These are phyloP conservation scores for Serripes groenlandicus DNA, from an alignment of 2,888 invertebrate species.

Conservation along the genomic window DNA sequence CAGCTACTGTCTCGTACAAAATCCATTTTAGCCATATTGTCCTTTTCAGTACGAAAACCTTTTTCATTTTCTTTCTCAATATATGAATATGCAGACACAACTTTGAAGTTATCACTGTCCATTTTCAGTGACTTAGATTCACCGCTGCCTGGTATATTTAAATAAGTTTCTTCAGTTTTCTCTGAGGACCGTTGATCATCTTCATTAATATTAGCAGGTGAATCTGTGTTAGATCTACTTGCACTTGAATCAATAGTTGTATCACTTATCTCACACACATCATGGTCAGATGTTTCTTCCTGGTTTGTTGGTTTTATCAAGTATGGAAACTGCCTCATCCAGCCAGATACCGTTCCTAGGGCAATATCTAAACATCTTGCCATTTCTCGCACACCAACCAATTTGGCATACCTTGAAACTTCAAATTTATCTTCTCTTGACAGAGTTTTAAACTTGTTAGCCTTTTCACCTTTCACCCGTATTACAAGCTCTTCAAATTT, in stretches of 20 bases:
- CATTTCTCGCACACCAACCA: conserved; percentile 66
- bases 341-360: conserved; percentile 63
- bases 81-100: no score
- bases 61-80: background rate
- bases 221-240: background rate
- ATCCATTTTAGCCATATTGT: no score
- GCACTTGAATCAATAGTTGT: background rate
- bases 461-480: conserved; percentile 44
- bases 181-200: background rate
- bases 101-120: no score
- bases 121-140: no score
- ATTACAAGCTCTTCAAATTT: conserved; percentile 55
- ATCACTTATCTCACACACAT: background rate
- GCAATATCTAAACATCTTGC: conserved; percentile 59
- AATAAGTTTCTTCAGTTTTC: background rate
- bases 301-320: conserved; percentile 33
- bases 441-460: conserved; percentile 55
- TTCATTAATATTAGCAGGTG: background rate
- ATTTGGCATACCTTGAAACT: conserved; percentile 59
- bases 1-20: no score
- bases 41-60: background rate
- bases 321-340: conserved; percentile 70
- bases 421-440: conserved; percentile 60
- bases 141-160: no score
- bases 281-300: no score